Conservation (phyloP, 2,113 vertebrate genomes). For the Cyanoliseus patagonus region DNA sequence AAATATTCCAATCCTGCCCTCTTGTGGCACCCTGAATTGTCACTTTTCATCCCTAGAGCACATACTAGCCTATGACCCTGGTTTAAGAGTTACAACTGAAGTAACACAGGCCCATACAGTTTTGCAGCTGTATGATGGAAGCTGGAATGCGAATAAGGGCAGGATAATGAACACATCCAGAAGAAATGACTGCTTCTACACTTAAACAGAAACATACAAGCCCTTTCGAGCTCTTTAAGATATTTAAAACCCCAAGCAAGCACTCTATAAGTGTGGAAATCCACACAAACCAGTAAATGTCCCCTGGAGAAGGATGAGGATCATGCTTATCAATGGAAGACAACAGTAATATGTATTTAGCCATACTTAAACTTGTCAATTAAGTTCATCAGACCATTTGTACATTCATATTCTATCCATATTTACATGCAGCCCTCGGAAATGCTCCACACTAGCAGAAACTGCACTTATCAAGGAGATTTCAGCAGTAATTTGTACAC, state of each 20-base stretch:
- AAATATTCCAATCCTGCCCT: neutral
- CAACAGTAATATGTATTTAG: neutral
- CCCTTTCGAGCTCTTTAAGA: neutral
- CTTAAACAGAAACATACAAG: neutral
- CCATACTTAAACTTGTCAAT: neutral
- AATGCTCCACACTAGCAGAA: neutral
- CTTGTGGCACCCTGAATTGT: neutral
- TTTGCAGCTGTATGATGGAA: neutral
- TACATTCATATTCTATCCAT: neutral
- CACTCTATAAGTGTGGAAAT: neutral
- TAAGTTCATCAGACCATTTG: neutral
- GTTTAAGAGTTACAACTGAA: neutral
- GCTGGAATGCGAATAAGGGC: neutral
- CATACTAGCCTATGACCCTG: rapidly evolving
- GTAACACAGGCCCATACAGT: neutral
- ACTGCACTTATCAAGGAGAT: neutral
- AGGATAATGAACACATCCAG: neutral
- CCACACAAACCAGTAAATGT: rapidly evolving
- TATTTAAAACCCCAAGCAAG: neutral
- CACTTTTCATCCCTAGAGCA: neutral
- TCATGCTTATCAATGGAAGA: neutral
- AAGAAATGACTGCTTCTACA: neutral
- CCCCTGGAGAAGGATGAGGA: neutral
- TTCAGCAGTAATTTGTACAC: neutral
- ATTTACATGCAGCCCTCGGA: neutral